Percentiles rank a stretch among this genome's conserved stretches.
These are phyloP conservation scores for Nysson spinosus DNA, from an alignment of 2,888 invertebrate species.

Conservation along the genomic window DNA sequence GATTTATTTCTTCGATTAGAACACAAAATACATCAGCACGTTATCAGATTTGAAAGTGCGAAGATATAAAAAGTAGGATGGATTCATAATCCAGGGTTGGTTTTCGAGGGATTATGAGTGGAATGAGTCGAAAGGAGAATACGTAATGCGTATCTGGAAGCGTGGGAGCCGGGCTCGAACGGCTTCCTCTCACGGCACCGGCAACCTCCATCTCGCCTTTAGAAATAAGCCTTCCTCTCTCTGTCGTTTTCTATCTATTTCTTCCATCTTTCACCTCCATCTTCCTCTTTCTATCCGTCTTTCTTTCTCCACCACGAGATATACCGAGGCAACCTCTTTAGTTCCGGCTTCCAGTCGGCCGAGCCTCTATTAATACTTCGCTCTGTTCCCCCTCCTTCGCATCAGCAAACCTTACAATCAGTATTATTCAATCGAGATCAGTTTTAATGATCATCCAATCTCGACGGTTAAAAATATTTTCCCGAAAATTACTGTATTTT, in stretches of 20 bases:
- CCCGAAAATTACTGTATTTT: no score
- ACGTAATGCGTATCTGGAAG: slow-evolving; percentile 55
- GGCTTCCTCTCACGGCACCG: slow-evolving; percentile 56
- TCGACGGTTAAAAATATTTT: no score
- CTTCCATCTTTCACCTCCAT: slow-evolving; percentile 15
- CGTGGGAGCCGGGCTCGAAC: slow-evolving; percentile 56
- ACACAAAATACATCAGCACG: no score
- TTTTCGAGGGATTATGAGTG: slow-evolving; percentile 18
- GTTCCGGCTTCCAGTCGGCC: slow-evolving; percentile 74
- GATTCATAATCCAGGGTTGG: slow-evolving; percentile 8
- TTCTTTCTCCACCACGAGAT: slow-evolving; percentile 14
- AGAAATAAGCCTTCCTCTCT: slow-evolving; percentile 60
- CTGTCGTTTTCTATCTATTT: slow-evolving; percentile 27
- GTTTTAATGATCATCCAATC: no score
- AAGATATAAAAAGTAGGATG: not conserved
- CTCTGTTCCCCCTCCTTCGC: no score
- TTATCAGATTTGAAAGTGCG: not conserved
- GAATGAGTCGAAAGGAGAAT: slow-evolving; percentile 41
- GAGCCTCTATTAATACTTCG: slow-evolving; percentile 72
- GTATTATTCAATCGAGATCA: no score
- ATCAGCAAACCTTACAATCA: no score
- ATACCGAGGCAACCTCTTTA: slow-evolving; percentile 49
- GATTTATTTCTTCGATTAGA: no score
- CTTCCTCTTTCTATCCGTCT: not conserved
- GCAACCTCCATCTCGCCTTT: slow-evolving; percentile 57